Base-by-base conservation (phyloP, 2,888 invertebrate species). In the Rhodophaea formosa region DNA sequence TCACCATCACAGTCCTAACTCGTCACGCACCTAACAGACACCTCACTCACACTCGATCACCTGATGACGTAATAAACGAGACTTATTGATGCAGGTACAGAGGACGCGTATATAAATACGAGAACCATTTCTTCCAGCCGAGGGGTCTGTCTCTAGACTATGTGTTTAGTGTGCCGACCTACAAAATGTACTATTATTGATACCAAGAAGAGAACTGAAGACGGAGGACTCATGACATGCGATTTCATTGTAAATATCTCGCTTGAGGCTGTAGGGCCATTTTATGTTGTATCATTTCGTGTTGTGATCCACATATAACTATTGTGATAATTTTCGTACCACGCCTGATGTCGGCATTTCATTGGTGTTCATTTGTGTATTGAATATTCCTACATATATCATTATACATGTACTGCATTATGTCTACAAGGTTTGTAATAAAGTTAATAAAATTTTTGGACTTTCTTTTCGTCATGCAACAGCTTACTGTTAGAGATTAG, bases 91-190 rank as follows among this genome's bases (percentile, higher is more conserved):
- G 80, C 91, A 91, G 91, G 91, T 91, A 91, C 90, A 90, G 88
- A 79, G 90, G 88, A 78, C 90, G 91, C 72, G 89, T 86, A 60
- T 91, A 91, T 90, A 82, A 83, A 83, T 91, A 91, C 89, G 88
- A 91, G 85, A 90, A 89, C 82, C 91, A 91, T 88, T 91, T 90
- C 89, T 91, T 90, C 90, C 86, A 89, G 80, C 81, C 88, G 70
- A 81, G 90, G 71, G 91, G 91, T 77, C 79, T 83, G 59, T 81
- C 86, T 65, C 72, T 91, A 77, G 88, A 90, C 84, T 91, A 91
- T 83, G 88, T 91, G 62, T 91, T 91, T 85, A 90, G 91, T 75
- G 88, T 90, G 56, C 91, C 91, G 66, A 88, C 87, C 64, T 91
- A 91, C 81, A 89, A 84, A 86, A 90, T 91, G 91, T 91, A 90